Evolutionary conservation across 2,113 vertebrate genomes (phyloP).

Genomic region (Cacatua alba): DNA sequence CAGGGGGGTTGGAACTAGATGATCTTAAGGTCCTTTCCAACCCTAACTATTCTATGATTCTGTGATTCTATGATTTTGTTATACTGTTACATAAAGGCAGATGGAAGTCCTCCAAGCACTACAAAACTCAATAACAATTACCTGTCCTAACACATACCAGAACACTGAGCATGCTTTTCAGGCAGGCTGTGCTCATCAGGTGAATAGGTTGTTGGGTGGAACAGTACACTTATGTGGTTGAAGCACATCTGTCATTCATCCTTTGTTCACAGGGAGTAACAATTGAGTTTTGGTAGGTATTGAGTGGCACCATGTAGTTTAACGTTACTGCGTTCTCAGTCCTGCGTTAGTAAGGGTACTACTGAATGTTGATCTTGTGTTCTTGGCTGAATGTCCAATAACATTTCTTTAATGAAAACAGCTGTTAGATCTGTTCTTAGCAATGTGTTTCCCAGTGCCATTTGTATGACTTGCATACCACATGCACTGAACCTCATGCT

Average conservation of each 20-base stretch:
- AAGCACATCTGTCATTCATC: not conserved
- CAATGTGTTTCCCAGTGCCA: constrained; percentile 21
- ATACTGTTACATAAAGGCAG: not conserved
- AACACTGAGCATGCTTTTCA: not conserved
- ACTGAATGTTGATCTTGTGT: not conserved
- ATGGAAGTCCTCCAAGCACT: not conserved
- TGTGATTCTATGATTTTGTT: not conserved
- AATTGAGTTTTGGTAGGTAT: not conserved
- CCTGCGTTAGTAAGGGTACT: not conserved
- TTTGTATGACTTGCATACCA: constrained; percentile 33
- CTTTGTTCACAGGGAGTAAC: not conserved
- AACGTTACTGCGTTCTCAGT: not conserved
- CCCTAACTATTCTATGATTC: too few relatives aligned
- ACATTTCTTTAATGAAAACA: constrained; percentile 58
- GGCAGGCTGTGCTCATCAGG: not conserved
- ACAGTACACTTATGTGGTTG: accelerated
- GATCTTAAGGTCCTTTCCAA: too few relatives aligned
- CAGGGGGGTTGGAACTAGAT: too few relatives aligned
- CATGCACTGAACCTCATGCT: constrained; percentile 10
- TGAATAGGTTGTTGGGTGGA: not conserved
- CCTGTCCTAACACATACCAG: not conserved
- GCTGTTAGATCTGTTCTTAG: constrained; percentile 28
- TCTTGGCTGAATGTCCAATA: not conserved
- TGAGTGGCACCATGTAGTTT: not conserved
- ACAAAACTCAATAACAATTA: not conserved